Evolutionary conservation across 2,797 vertebrate genomes (phyloP).

Genomic region (Halcyon chelicuti): DNA sequence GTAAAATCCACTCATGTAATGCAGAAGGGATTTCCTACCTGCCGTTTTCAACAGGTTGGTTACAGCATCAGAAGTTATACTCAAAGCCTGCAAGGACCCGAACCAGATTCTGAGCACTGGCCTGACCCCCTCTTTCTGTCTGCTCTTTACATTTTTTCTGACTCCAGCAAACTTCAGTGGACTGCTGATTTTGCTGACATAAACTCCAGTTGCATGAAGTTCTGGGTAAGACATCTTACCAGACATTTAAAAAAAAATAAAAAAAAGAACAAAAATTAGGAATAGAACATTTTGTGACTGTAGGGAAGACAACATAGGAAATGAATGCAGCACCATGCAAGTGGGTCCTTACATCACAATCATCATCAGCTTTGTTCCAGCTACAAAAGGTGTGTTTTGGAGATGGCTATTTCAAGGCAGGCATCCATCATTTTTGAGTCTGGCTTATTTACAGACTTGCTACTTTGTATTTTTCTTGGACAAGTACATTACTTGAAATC

Average conservation of each 20-base stretch:
- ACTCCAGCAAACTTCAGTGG: neutral
- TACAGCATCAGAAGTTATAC: neutral
- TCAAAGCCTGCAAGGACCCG: neutral
- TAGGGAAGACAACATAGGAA: neutral
- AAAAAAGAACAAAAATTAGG: fast-evolving
- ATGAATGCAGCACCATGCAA: neutral
- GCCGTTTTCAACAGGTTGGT: fast-evolving
- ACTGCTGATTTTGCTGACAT: neutral
- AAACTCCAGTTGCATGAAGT: neutral
- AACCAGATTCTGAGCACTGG: fast-evolving
- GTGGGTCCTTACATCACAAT: neutral
- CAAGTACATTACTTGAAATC: neutral
- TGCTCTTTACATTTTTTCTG: neutral
- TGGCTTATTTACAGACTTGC: neutral
- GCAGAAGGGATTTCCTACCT: neutral
- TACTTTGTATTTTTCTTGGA: neutral
- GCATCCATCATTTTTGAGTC: neutral
- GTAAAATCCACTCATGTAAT: neutral
- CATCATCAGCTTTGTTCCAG: neutral
- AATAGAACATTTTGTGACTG: neutral
- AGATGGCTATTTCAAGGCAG: neutral
- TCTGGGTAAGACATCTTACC: neutral
- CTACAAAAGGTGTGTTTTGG: neutral
- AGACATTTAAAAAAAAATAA: neutral
- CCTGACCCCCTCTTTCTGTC: neutral